Evolutionary conservation across 1,140 invertebrate genomes (phyloP), one percentile per base, ranked within the genome.

Genomic region (Zaprionus lachaisei): DNA sequence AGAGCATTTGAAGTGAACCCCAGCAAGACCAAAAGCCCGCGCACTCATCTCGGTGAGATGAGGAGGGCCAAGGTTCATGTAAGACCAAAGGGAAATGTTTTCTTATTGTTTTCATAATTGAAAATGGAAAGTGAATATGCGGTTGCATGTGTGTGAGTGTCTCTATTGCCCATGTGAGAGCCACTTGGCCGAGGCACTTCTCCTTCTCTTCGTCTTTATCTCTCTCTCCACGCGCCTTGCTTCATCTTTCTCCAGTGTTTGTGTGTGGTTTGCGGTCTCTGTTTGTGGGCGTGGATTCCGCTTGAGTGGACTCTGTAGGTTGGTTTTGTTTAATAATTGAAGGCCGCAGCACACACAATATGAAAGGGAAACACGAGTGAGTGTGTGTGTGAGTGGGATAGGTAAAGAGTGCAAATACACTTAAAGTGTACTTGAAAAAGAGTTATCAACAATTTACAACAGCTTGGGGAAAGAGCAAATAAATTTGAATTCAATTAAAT

Each of bases 41-140:
- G 66, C 38, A 57, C 49, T 31, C 15, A 31, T 15, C 31, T 56
- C 38, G 14, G 11, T 34, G 9, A 22, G 47, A 51, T 51, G 47
- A 69, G 60, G 9, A 61, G 60, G 20, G 17, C n/a, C 60, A 38
- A 61, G 44, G 37, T 49, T 56, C 62, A 74, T 77, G 47, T 49
- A 71, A 37, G 65, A 68, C 31, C 41, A 64, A 72, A 66, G 56
- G 63, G 64, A 68, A 83, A 80, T 79, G 75, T 66, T 38, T 75
- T 72, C 71, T 62, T 71, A 51, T 89, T 79, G 84, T 71, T 76
- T 76, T 75, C 85, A 68, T 84, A 90, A 89, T 84, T 76, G 78
- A 84, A 89, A 89, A 84, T 83, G 65, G 68, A 89, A 90, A 89
- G 83, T 89, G 78, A 72, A 74, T 80, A 60, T 37, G 55, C 12